phyloP scores from a whole-genome alignment of 2,797 vertebrate species.

The Arrhamphus sclerolepis region DNA sequence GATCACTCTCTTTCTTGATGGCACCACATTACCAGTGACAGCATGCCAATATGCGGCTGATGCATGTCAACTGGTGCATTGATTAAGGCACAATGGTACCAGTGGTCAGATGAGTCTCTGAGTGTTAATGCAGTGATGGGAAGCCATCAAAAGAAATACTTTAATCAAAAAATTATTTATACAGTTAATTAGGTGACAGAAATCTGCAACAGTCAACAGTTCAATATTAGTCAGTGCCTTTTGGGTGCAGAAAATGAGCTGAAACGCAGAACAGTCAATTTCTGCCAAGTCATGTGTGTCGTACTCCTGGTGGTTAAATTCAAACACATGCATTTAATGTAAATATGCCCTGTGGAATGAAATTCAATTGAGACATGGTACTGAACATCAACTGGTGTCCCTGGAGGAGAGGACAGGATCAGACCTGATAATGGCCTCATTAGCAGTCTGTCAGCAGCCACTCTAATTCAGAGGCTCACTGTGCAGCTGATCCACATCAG shows the following conservation, averaged over 20 bases:
- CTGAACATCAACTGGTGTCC: slow-evolving; percentile 73
- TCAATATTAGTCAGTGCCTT: neutral
- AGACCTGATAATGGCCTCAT: slow-evolving; percentile 86
- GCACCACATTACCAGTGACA: slow-evolving; percentile 66
- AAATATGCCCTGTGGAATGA: slow-evolving; percentile 83
- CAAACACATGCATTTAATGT: slow-evolving; percentile 83
- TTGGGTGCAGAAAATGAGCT: slow-evolving; percentile 4
- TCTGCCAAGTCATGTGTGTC: slow-evolving; percentile 52
- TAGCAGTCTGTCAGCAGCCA: slow-evolving; percentile 85
- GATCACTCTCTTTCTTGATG: slow-evolving; percentile 55
- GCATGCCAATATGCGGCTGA: slow-evolving; percentile 67
- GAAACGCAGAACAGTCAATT: slow-evolving; percentile 9
- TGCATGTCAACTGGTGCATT: slow-evolving; percentile 70
- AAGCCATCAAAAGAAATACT: slow-evolving; percentile 22
- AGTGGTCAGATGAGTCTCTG: slow-evolving; percentile 44
- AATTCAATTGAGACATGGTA: slow-evolving; percentile 81
- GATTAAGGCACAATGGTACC: slow-evolving; percentile 62
- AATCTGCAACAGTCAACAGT: neutral
- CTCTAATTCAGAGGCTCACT: slow-evolving; percentile 69
- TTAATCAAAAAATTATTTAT: slow-evolving; percentile 20
- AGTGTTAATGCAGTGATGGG: slow-evolving; percentile 35
- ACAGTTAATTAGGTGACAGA: neutral
- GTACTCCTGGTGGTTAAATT: slow-evolving; percentile 73
- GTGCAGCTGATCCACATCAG: slow-evolving; percentile 73
- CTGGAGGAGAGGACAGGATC: slow-evolving; percentile 74